Evolutionary conservation across 1,140 invertebrate genomes (phyloP).

Genomic region (Hermatobates lingyangjiaoensis): DNA sequence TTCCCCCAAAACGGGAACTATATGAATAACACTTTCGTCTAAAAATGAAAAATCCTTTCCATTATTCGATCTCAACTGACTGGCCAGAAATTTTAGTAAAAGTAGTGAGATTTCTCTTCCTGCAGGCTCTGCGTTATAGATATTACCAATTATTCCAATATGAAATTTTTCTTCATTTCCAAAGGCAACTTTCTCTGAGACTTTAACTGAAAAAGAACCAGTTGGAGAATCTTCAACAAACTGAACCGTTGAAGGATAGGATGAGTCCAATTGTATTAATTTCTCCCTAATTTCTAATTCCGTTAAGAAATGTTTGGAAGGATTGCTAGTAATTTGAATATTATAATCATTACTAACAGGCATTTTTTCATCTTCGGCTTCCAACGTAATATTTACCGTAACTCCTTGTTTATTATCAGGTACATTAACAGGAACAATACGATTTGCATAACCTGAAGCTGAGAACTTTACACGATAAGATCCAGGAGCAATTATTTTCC

Average conservation of each 20-base stretch:
- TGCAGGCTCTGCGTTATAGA: constrained; percentile 63
- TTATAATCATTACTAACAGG: not conserved
- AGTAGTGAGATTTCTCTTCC: constrained; percentile 68
- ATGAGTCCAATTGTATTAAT: constrained; percentile 43
- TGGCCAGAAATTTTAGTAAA: constrained; percentile 58
- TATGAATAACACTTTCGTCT: constrained; percentile 50
- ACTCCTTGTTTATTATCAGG: constrained; percentile 31
- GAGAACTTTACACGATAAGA: constrained; percentile 61
- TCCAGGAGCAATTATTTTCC: constrained; percentile 74
- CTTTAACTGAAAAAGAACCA: not conserved
- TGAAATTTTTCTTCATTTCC: constrained; percentile 63
- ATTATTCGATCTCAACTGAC: constrained; percentile 44
- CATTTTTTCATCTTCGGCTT: constrained; percentile 43
- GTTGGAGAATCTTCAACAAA: constrained; percentile 21
- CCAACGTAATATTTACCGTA: constrained; percentile 58
- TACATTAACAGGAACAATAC: constrained; percentile 39
- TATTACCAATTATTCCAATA: constrained; percentile 59
- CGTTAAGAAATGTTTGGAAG: constrained; percentile 33
- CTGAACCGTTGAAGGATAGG: constrained; percentile 36
- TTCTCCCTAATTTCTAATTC: constrained; percentile 38
- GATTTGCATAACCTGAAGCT: constrained; percentile 43
- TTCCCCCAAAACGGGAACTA: constrained; percentile 38
- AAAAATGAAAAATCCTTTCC: constrained; percentile 40
- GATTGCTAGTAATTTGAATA: constrained; percentile 13
- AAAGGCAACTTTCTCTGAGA: constrained; percentile 17